phyloP scores from a whole-genome alignment of 1,140 invertebrate genomes.

The Brachionus sp. region DNA sequence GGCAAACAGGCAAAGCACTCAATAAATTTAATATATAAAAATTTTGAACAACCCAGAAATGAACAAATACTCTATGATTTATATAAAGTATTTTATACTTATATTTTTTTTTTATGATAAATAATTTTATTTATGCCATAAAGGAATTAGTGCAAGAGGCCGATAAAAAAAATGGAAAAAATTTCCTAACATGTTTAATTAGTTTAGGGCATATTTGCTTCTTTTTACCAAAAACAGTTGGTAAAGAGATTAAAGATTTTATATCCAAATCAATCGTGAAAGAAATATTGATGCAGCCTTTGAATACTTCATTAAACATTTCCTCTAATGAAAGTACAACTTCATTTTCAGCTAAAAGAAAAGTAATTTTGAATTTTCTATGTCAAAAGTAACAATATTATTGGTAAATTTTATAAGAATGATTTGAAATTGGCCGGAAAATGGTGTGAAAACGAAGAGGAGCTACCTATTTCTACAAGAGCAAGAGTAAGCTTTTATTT shows the following conservation, averaged over 20 bases:
- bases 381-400: neutral
- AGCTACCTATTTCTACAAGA: constrained; percentile 81
- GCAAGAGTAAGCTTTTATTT: constrained; percentile 68
- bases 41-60: constrained; percentile 71
- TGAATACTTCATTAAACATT: constrained; percentile 49
- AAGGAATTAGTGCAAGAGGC: constrained; percentile 54
- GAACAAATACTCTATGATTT: constrained; percentile 15
- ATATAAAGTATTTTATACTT: neutral
- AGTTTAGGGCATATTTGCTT: constrained; percentile 87
- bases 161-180: constrained; percentile 63
- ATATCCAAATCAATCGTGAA: constrained; percentile 91
- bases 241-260: constrained; percentile 81
- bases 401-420: neutral
- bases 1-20: constrained; percentile 94
- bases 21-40: constrained; percentile 79
- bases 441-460: constrained; percentile 81
- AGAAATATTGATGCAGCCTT: constrained; percentile 82
- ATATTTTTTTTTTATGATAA: neutral
- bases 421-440: constrained; percentile 59
- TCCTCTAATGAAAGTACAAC: neutral
- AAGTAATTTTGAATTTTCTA: neutral
- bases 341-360: neutral
- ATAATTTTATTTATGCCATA: neutral
- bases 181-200: constrained; percentile 86
- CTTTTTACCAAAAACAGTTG: constrained; percentile 77